A percentile compares a stretch with the other conserved stretches of the same genome.
Conservation (phyloP, 2,888 invertebrate species). For the Apotomis betuletana region DNA sequence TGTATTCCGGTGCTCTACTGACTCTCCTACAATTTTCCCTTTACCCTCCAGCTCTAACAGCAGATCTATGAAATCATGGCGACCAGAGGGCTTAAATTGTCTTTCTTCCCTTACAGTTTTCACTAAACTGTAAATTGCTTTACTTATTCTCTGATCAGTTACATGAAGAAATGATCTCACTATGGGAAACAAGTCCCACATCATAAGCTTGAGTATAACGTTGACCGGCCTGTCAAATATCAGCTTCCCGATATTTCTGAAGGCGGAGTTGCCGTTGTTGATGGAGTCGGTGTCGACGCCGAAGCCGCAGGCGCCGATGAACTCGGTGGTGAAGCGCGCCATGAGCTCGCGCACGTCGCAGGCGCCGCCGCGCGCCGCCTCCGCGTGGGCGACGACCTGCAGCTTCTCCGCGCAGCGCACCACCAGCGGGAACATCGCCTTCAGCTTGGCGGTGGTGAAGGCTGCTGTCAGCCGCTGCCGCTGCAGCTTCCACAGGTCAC, state of each 20-base stretch:
- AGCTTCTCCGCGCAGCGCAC: constrained; percentile 51
- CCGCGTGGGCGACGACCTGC: constrained; percentile 46
- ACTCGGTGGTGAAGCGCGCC: constrained; percentile 57
- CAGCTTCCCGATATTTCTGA: constrained; percentile 49
- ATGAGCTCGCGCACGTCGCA: constrained; percentile 54
- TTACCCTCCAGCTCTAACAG: constrained; percentile 56
- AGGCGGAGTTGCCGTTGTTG: constrained; percentile 52
- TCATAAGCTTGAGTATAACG: constrained; percentile 40
- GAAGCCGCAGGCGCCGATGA: constrained; percentile 57
- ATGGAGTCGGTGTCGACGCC: constrained; percentile 55
- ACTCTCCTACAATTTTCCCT: constrained; percentile 50
- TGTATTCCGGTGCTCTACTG: constrained; percentile 48
- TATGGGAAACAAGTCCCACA: constrained; percentile 50
- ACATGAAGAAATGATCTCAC: constrained; percentile 46
- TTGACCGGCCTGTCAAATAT: constrained; percentile 47
- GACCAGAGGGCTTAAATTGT: constrained; percentile 49
- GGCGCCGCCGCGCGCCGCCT: constrained; percentile 45
- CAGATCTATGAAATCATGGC: constrained; percentile 59
- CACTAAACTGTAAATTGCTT: constrained; percentile 49
- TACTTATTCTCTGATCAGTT: constrained; percentile 46
- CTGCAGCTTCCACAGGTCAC: constrained; percentile 58
- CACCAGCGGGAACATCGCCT: constrained; percentile 57
- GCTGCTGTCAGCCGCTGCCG: constrained; percentile 56
- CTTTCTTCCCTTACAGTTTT: constrained; percentile 50
- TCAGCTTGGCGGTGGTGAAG: constrained; percentile 55